phyloP scores from a whole-genome alignment of 2,797 vertebrate species.

The Bradypodion pumilum region DNA sequence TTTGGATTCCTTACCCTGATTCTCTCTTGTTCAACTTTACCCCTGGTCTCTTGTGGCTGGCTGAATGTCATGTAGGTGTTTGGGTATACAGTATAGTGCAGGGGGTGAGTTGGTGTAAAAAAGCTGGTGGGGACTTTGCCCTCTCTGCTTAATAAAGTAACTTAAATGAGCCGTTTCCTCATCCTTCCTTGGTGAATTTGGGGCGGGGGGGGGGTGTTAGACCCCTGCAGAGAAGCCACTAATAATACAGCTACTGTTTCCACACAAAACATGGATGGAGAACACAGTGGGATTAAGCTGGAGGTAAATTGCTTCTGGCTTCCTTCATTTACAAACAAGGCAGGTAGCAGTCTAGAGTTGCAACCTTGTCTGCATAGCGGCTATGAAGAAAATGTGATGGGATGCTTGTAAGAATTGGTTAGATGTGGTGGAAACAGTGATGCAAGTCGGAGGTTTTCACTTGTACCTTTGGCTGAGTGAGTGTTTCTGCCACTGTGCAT shows the following conservation, averaged over 20 bases:
- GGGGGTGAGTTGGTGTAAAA: slow-evolving; percentile 25
- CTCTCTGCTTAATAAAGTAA: slow-evolving; percentile 45
- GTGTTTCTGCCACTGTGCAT: neutral
- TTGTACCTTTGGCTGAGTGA: neutral
- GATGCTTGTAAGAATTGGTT: neutral
- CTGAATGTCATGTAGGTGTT: slow-evolving; percentile 27
- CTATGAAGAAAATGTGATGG: neutral
- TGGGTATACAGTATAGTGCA: slow-evolving; percentile 17
- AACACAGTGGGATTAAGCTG: neutral
- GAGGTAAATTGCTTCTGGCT: neutral
- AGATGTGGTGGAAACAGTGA: neutral
- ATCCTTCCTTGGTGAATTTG: neutral
- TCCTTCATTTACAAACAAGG: neutral
- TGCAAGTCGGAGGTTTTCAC: neutral
- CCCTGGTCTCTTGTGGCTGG: slow-evolving; percentile 11
- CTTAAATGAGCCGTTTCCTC: slow-evolving; percentile 14
- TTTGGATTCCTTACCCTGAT: neutral
- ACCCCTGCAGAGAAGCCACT: neutral
- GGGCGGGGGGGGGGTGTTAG: too few species aligned
- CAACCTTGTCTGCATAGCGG: neutral
- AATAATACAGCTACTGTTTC: neutral
- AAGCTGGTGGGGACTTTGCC: slow-evolving; percentile 15
- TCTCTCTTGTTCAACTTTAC: neutral
- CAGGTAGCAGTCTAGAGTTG: neutral
- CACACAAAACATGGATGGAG: neutral